A percentile compares a stretch with the other conserved stretches of the same genome.
Evolutionary conservation across 2,113 vertebrate species (phyloP).

Genomic region (Mesocricetus auratus): DNA sequence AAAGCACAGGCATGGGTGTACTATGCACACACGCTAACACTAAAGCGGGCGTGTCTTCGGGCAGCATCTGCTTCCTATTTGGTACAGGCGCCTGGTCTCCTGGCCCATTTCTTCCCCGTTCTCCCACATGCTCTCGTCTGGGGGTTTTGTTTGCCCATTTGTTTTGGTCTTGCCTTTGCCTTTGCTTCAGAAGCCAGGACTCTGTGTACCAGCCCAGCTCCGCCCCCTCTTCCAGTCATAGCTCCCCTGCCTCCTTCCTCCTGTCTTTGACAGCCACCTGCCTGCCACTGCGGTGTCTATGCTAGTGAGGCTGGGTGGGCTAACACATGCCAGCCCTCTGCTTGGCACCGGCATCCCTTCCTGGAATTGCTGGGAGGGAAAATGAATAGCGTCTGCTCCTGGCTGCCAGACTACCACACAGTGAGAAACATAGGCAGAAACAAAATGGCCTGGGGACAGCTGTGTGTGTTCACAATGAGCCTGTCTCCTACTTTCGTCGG

Average conservation of each 20-base stretch:
- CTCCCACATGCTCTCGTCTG: slow-evolving; percentile 20
- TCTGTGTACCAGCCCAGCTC: background rate
- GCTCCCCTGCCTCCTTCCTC: background rate
- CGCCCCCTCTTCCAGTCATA: background rate
- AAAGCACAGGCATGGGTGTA: background rate
- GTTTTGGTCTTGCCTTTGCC: slow-evolving; percentile 27
- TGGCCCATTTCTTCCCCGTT: background rate
- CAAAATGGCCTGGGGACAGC: slow-evolving; percentile 44
- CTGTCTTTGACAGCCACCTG: background rate
- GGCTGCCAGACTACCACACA: background rate
- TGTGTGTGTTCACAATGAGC: slow-evolving; percentile 27
- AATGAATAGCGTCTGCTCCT: background rate
- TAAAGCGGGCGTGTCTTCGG: background rate
- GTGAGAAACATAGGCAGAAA: slow-evolving; percentile 16
- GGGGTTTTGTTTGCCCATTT: slow-evolving; percentile 11
- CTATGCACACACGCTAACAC: background rate
- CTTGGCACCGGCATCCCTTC: background rate
- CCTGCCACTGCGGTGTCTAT: background rate
- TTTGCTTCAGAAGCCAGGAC: slow-evolving; percentile 27
- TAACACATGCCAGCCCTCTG: background rate
- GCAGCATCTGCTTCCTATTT: slow-evolving; percentile 60
- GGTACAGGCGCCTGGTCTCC: background rate
- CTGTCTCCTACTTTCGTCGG: slow-evolving; percentile 3
- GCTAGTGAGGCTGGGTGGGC: background rate
- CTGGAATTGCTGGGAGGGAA: background rate